Conservation (phyloP, 2,888 invertebrate species). For the Willowsia nigromaculata region DNA sequence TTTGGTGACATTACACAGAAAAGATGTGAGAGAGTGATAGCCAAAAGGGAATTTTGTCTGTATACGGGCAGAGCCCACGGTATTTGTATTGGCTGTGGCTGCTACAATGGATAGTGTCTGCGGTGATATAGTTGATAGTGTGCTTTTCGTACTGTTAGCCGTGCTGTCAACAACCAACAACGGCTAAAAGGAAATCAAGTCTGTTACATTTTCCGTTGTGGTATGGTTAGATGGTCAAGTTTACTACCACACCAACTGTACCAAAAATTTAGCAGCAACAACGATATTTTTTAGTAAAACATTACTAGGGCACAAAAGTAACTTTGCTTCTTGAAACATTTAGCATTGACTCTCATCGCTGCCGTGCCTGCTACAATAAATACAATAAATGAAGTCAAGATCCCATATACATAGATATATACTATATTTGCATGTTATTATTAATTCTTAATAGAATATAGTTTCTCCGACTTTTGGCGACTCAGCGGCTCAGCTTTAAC, state of each 20-base stretch:
- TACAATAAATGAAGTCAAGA: background rate
- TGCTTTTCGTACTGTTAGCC: background rate
- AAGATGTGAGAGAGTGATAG: constrained; percentile 1
- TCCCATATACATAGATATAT: no score
- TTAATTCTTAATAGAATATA: background rate
- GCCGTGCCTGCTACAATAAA: background rate
- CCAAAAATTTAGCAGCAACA: background rate
- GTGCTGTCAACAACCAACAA: background rate
- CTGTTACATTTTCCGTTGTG: background rate
- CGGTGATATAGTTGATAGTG: background rate
- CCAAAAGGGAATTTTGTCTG: background rate
- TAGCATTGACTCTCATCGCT: constrained; percentile 12
- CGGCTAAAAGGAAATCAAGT: background rate
- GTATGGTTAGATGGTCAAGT: background rate
- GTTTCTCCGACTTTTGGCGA: background rate
- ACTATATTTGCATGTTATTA: background rate
- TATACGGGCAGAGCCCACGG: background rate
- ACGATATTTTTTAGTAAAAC: background rate
- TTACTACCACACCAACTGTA: background rate
- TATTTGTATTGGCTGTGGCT: background rate
- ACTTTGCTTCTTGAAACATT: background rate
- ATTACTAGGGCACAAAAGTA: background rate
- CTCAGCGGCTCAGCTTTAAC: background rate
- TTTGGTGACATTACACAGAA: constrained; percentile 29
- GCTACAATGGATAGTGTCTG: background rate